Conservation (phyloP, 1,140 invertebrate genomes). For the Adelges cooleyi region DNA sequence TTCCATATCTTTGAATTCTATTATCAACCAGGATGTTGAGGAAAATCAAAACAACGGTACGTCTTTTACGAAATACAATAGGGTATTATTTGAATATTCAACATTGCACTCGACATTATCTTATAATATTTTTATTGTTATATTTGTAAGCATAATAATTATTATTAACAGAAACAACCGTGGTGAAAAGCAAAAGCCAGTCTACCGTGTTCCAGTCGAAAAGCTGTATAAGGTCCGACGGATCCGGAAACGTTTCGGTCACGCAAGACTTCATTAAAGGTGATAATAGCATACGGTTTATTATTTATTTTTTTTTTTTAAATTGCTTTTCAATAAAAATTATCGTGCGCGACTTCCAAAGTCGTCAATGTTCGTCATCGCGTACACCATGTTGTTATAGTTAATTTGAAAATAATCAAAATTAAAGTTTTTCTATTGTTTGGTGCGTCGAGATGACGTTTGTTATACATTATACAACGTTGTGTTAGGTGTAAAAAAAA, state of each 20-base stretch:
- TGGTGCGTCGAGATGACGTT: neutral
- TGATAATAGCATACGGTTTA: neutral
- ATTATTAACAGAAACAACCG: conserved; percentile 15
- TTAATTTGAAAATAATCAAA: too few relatives aligned
- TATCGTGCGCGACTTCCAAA: too few relatives aligned
- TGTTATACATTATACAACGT: neutral
- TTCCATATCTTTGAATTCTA: conserved; percentile 21
- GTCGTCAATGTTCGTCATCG: too few relatives aligned
- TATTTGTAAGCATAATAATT: too few relatives aligned
- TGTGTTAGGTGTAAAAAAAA: conserved; percentile 13
- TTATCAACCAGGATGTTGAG: conserved; percentile 34
- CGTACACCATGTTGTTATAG: too few relatives aligned
- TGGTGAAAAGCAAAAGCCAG: conserved; percentile 19
- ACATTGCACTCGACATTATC: too few relatives aligned
- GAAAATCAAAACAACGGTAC: neutral
- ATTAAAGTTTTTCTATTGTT: too few relatives aligned
- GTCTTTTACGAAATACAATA: too few relatives aligned
- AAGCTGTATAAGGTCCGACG: conserved; percentile 32
- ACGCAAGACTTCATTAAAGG: conserved; percentile 35
- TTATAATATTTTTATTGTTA: too few relatives aligned
- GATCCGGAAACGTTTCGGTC: conserved; percentile 35
- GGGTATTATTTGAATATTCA: too few relatives aligned
- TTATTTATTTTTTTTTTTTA: neutral
- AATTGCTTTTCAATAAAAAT: too few relatives aligned
- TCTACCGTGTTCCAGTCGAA: conserved; percentile 33